Evolutionary conservation across 1,140 invertebrate species (phyloP), one percentile per base, ranked within the genome.

Genomic region (Pogonomyrmex californicus): DNA sequence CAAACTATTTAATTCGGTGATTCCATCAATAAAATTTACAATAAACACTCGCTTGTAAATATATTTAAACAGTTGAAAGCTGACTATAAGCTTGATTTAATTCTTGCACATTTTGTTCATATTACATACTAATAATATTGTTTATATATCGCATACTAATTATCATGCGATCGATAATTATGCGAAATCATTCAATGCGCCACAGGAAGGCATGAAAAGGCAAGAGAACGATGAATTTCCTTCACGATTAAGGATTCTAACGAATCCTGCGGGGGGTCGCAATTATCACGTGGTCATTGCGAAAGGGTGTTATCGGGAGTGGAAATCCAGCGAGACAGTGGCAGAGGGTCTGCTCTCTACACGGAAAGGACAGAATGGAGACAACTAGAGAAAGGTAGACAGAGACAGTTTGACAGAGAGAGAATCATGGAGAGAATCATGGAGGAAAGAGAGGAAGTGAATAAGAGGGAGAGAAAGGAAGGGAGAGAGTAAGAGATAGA

Each of bases 231-330:
- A 94, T 94, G 93, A 93, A 94, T 95, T 94, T 94, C 92, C 91
- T 92, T 87, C 88, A 92, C 65, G 93, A 93, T 91, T 92, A 65
- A 85, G 79, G 83, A 87, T 90, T 85, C 82, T 88, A 90, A 90
- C 86, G 88, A 87, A 87, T 88, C 70, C 88, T 90, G 91, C 78
- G 90, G 91, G 62, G 89, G 91, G 91, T 94, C 91, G 93, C 93
- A 95, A 95, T 95, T 94, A 95, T 94, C 94, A 94, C 94, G 93
- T 94, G 94, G 94, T 94, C 93, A 94, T 95, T 94, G 93, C 92
- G 91, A 94, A 94, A 92, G 91, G 90, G 91, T 93, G 93, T 94
- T 94, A 95, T 94, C 94, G 92, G 91, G 73, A 87, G 73, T 86
- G 62, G 75, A 88, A 68, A 76, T 36, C 66, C 62, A 82, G 58